Evolutionary conservation across 2,888 invertebrate genomes (phyloP).

Genomic region (Netelia melanura): DNA sequence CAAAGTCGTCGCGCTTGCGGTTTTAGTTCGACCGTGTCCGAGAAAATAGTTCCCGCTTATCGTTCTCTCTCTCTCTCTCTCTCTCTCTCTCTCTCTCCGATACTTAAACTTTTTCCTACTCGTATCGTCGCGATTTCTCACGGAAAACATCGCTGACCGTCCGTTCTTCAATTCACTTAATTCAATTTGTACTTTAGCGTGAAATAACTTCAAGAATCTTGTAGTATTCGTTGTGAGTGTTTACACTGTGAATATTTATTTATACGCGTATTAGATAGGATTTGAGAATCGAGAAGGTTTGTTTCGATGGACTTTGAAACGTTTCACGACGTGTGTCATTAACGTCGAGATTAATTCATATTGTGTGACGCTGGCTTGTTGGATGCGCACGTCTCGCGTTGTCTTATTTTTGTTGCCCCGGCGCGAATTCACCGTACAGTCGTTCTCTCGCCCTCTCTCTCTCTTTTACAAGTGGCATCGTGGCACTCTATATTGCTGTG

Average conservation of each 20-base stretch:
- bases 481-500: slow-evolving; percentile 12
- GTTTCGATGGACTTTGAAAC: neutral
- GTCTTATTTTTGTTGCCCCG: slow-evolving; percentile 30
- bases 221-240: too few relatives aligned
- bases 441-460: neutral
- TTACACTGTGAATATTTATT: neutral
- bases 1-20: neutral
- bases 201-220: neutral
- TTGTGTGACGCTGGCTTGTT: slow-evolving; percentile 33
- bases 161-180: neutral
- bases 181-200: neutral
- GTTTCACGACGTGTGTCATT: slow-evolving; percentile 53
- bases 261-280: neutral
- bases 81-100: neutral
- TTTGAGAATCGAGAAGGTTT: neutral
- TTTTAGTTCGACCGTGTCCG: slow-evolving; percentile 8
- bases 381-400: slow-evolving; percentile 34
- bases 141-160: neutral
- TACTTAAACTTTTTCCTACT: neutral
- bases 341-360: slow-evolving; percentile 60
- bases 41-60: slow-evolving; percentile 25
- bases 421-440: neutral
- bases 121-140: neutral
- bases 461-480: slow-evolving; percentile 48
- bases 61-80: neutral